These are phyloP conservation scores for Apantesis nais DNA, from an alignment of 2,888 invertebrate genomes.

Conservation along the genomic window DNA sequence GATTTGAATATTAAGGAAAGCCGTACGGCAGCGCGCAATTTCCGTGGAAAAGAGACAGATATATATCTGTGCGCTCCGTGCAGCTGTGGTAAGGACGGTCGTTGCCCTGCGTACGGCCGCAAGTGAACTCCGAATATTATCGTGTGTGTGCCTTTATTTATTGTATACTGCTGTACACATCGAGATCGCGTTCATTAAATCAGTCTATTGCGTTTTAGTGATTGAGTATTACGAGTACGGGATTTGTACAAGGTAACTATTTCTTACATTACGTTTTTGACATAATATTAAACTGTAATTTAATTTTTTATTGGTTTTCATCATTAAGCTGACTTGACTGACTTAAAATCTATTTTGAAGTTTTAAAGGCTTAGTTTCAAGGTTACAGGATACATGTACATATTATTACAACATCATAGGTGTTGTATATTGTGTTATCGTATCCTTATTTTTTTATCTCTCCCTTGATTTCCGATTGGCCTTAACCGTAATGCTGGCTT, in stretches of 20 bases:
- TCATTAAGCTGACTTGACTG: not conserved
- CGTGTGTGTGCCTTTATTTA: conserved; percentile 73
- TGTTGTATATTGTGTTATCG: not conserved
- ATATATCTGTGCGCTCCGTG: conserved; percentile 68
- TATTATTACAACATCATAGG: not conserved
- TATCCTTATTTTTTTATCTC: not conserved
- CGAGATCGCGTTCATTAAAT: conserved; percentile 53
- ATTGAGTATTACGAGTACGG: conserved; percentile 44
- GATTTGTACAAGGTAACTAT: conserved; percentile 44
- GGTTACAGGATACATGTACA: conserved; percentile 10
- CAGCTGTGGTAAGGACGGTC: conserved; percentile 84
- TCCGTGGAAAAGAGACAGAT: conserved; percentile 71
- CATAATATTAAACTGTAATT: conserved; percentile 1
- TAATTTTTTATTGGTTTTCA: conserved; percentile 1
- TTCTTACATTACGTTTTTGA: conserved; percentile 17
- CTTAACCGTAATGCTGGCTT: not conserved
- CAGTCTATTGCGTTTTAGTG: conserved; percentile 47
- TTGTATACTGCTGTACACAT: conserved; percentile 46
- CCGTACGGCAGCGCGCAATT: conserved; percentile 60
- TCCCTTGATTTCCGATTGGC: not conserved
- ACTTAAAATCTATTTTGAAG: conserved; percentile 3
- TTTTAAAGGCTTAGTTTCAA: conserved; percentile 9
- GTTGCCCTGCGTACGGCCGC: conserved; percentile 81
- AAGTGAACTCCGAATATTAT: conserved; percentile 82
- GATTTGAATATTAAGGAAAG: conserved; percentile 58